Base-by-base conservation (phyloP, 2,113 vertebrate species). In the Lanius collurio region DNA sequence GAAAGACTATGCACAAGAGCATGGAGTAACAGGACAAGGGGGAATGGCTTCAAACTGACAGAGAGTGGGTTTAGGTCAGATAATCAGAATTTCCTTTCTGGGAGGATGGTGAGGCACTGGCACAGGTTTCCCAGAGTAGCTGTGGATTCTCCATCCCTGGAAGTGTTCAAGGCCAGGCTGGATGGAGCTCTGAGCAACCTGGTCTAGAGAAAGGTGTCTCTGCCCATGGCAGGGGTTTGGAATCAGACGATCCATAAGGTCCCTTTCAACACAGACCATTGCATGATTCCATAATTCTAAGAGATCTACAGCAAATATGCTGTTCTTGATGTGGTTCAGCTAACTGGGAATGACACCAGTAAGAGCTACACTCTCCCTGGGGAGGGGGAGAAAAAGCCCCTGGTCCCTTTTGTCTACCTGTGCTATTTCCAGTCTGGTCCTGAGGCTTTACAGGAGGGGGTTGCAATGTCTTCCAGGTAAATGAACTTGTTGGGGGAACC, bases 311-410 rank as follows among this genome's bases (percentile, higher is more conserved):
- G 47, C 20, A 87, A 59, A 78, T 24, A 15, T 1, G 3, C 23
- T 81, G 13, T 4, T 78, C 23, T 90, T 63, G 27, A 31, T 47
- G 19, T 76, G 37, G 4, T 52, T 37, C 47, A 52, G 16, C 14
- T 56, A 33, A 35, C 6, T 37, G 30, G 15, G 4, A 15, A 47
- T 24, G 8, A 46, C 18, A 55, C 4, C 16, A 68, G 17, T 7
- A 60, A 88, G 24, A 88, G 21, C 19, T 64, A 16, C 26, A 47
- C 1, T 10, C 10, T 62, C 11, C 46, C 15, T 30, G 4, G 35
- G 9, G 2, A 4, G 1, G 24, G 4, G 4, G 1, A 26, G 4
- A 9, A 28, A 47, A 33, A 4, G 1, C 2, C 33, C 64, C 21
- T 4, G 1, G 3, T 3, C 20, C 20, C 14, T 87, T 92, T 46